A percentile compares a stretch with the other conserved stretches of the same genome.
phyloP scores from a whole-genome alignment of 64 coral and sea anemone genomes.

The Actinia tenebrosa region DNA sequence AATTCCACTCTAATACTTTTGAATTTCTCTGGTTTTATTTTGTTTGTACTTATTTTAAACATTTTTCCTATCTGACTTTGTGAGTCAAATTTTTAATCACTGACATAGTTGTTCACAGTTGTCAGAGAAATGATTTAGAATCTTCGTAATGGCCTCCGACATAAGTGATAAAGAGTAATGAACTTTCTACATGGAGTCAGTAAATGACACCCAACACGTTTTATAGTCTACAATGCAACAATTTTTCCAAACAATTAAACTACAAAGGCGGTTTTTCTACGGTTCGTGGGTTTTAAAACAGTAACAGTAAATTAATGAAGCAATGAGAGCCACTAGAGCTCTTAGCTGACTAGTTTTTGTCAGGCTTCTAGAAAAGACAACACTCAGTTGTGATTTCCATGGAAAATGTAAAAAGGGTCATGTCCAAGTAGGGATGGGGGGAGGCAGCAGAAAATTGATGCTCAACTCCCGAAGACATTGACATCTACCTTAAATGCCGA shows the following conservation, averaged over 20 bases:
- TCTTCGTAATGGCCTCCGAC: not conserved
- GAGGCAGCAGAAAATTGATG: not conserved
- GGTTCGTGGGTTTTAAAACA: not conserved
- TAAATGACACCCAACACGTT: not conserved
- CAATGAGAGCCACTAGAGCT: not conserved
- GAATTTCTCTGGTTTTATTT: not conserved
- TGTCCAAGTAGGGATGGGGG: not conserved
- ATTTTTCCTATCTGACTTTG: not conserved
- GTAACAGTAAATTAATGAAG: not conserved
- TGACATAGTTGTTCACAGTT: not conserved
- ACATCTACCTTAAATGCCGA: too few species aligned
- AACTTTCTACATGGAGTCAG: not conserved
- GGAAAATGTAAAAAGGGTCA: not conserved
- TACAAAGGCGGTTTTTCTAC: not conserved
- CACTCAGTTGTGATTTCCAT: not conserved
- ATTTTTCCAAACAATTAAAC: not conserved
- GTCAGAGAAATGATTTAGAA: not conserved
- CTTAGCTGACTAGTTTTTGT: not conserved
- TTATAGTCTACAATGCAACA: not conserved
- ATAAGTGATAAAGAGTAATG: not conserved
- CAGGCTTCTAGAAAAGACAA: not conserved
- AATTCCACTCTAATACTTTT: not conserved
- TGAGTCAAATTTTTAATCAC: not conserved
- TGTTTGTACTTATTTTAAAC: not conserved
- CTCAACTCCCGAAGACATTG: not conserved